Evolutionary conservation across 2,797 vertebrate genomes (phyloP).

Genomic region (Ctenopoma kingsleyae): DNA sequence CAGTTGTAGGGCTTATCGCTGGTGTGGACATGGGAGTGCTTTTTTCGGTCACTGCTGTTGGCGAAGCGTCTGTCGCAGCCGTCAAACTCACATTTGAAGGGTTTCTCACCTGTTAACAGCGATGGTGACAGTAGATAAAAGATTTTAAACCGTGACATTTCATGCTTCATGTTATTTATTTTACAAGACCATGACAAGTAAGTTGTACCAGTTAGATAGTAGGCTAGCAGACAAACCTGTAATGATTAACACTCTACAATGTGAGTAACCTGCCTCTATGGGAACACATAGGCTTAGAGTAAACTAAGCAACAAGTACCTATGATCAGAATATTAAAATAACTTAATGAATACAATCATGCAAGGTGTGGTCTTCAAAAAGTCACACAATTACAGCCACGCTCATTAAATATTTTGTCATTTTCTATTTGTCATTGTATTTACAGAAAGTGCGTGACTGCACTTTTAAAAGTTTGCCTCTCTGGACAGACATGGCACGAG

Average conservation of each 20-base stretch:
- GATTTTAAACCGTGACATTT: not conserved
- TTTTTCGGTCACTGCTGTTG: conserved; percentile 99
- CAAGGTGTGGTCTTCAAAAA: too few species aligned
- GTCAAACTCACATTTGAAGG: conserved; percentile 98
- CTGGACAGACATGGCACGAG: conserved; percentile 41
- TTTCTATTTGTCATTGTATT: not conserved
- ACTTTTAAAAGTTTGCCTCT: conserved; percentile 26
- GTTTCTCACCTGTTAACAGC: conserved; percentile 92
- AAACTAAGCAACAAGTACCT: conserved; percentile 14
- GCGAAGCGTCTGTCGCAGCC: conserved; percentile 98
- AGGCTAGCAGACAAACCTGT: not conserved
- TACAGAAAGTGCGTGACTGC: not conserved
- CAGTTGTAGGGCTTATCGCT: conserved; percentile 99
- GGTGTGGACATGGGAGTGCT: conserved; percentile 98
- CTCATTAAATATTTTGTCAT: not conserved
- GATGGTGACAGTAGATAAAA: conserved; percentile 6
- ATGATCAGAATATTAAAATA: not conserved
- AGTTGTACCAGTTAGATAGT: not conserved
- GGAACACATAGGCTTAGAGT: not conserved
- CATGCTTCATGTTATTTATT: not conserved
- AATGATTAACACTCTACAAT: not conserved
- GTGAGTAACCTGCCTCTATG: not conserved
- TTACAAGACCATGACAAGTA: not conserved
- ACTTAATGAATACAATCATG: too few species aligned
- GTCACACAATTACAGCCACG: not conserved